Conservation (phyloP, 2,113 vertebrate genomes). For the Okapia johnstoni region DNA sequence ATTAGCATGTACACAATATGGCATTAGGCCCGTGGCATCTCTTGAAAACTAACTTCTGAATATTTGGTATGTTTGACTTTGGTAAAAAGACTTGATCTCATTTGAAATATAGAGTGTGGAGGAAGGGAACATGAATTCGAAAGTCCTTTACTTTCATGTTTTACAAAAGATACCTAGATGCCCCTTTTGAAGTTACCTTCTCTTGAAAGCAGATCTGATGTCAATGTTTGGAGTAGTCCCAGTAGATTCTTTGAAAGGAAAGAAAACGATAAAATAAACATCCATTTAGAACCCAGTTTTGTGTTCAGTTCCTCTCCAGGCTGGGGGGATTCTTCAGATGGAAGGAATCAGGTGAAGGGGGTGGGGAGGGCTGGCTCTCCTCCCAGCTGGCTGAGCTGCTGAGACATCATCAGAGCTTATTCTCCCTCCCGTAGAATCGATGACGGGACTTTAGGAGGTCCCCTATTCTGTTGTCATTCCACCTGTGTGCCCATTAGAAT, state of each 20-base stretch:
- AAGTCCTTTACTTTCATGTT: not conserved
- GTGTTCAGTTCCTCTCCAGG: not conserved
- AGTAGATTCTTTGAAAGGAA: conserved; percentile 86
- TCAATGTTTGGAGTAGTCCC: conserved; percentile 89
- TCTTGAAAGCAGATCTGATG: conserved; percentile 99
- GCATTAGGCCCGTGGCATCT: not conserved
- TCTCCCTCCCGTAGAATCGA: not conserved
- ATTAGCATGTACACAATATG: not conserved
- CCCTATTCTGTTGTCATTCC: not conserved
- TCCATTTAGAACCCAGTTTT: not conserved
- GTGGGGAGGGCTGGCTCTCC: rapidly evolving
- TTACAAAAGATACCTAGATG: not conserved
- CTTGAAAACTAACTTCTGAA: not conserved
- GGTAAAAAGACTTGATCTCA: not conserved
- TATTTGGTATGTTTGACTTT: not conserved
- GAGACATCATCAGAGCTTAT: not conserved
- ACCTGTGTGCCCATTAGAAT: not conserved
- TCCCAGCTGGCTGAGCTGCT: not conserved
- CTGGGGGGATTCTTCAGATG: not conserved
- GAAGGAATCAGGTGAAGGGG: not conserved
- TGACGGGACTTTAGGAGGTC: not conserved
- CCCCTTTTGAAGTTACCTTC: conserved; percentile 88
- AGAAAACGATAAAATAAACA: conserved; percentile 51
- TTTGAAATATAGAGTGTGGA: not conserved
- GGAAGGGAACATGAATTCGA: not conserved